Percentiles rank a stretch among this genome's conserved stretches.
These are phyloP conservation scores for Pomatostomus ruficeps DNA, from an alignment of 2,113 vertebrate species.

Conservation along the genomic window DNA sequence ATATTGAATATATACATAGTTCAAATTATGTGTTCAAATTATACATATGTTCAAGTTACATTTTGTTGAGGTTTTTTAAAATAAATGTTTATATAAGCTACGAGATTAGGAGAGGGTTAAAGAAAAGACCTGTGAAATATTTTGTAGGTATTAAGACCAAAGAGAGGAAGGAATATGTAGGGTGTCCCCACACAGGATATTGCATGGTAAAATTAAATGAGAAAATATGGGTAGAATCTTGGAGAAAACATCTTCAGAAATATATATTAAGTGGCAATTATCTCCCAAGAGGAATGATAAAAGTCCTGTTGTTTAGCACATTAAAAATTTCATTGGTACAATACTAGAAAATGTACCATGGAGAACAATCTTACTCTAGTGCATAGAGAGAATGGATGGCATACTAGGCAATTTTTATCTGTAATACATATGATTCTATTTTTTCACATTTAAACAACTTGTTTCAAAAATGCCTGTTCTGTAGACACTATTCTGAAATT, in stretches of 20 bases:
- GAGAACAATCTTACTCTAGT: neutral
- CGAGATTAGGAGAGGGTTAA: neutral
- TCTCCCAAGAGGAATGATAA: neutral
- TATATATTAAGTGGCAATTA: neutral
- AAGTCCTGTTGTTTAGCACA: neutral
- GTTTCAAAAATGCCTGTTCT: neutral
- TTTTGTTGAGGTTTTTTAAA: neutral
- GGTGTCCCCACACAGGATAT: neutral
- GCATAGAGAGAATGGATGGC: neutral
- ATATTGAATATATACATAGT: neutral
- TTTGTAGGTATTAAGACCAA: neutral
- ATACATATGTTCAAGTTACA: too few species aligned
- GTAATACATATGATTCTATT: neutral
- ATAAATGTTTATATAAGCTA: neutral
- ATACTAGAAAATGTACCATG: neutral
- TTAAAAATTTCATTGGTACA: neutral
- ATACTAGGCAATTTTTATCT: neutral
- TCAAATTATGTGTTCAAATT: neutral
- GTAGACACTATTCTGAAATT: neutral
- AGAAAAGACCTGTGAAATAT: neutral
- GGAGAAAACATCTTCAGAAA: neutral
- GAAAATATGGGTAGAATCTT: neutral
- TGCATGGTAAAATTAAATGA: neutral
- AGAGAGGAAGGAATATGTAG: neutral
- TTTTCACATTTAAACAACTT: neutral